Base-by-base conservation (phyloP, 2,888 invertebrate species). In the Philereme vetulata region DNA sequence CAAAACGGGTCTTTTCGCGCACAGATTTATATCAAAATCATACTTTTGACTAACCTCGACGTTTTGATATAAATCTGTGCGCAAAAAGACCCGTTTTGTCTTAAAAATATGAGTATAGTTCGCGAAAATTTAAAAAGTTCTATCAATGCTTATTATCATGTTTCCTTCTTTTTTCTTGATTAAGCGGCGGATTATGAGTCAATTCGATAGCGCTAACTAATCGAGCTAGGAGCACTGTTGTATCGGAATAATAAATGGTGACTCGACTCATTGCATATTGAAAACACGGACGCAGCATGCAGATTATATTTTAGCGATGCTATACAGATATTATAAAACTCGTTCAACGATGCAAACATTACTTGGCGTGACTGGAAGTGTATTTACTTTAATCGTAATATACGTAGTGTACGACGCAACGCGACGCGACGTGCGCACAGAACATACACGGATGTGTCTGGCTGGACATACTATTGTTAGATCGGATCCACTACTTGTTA, bases 201-300 rank as follows among this genome's bases (percentile, higher is more conserved):
- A 5, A 45, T 45, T 51, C 38, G 51, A 40, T 42, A 51, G 6
- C 56, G 32, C 40, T 5, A 56, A 10, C 33, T 51, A 51, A 47
- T 48, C 40, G 48, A 47, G 57, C 51, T 46, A 36, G 8, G 5
- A 8, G 8, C 21, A 33, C 48, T 46, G 50, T 60, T 63, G 51
- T 57, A 57, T 65, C 53, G 32, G 51, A 56, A 53, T 61, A 58
- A 61, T 64, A 64, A 65, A 65, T 64, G 64, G 61, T 32, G 54
- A 54, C 59, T 51, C 62, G 51, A 57, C 56, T 61, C 62, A 55
- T 45, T 64, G 64, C 65, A 64, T 69, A 64, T 65, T 64, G 61
- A 66, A 64, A 62, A 62, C 58, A 62, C 51, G 62, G 54, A 55
- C 58, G 47, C 58, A 38, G 57, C 54, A 48, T 48, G 51, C 48